Conservation (phyloP, 1,140 invertebrate genomes). For the Watersipora subatra region DNA sequence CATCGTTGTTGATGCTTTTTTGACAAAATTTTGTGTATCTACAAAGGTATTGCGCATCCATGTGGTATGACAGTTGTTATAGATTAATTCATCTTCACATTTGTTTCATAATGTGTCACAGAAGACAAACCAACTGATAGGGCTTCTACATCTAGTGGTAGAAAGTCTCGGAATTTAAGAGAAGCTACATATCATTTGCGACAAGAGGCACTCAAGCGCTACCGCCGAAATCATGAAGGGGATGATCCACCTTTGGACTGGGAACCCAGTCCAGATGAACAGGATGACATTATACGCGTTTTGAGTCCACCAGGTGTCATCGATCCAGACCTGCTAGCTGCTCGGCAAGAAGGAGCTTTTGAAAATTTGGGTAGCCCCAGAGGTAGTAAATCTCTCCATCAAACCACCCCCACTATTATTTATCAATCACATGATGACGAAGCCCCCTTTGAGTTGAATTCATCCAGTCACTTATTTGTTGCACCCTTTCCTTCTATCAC, state of each 20-base stretch:
- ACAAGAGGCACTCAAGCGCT: constrained; percentile 16
- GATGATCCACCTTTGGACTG: not conserved
- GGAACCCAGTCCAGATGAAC: not conserved
- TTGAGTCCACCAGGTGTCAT: not conserved
- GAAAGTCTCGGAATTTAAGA: constrained; percentile 14
- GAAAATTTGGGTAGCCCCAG: not conserved
- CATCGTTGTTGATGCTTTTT: not conserved
- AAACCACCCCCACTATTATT: not conserved
- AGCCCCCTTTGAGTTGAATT: not conserved
- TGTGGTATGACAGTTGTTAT: constrained; percentile 1
- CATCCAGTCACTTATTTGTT: too few species aligned
- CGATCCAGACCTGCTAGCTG: not conserved
- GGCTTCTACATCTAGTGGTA: not conserved
- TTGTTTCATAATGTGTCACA: not conserved
- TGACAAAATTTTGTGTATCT: not conserved
- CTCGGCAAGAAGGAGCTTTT: not conserved
- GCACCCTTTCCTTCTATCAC: too few species aligned
- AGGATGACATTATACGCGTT: not conserved
- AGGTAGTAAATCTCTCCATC: not conserved
- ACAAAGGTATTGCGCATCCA: not conserved
- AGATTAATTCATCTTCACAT: not conserved
- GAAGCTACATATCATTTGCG: constrained; percentile 16
- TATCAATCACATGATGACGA: not conserved
- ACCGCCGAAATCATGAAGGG: constrained; percentile 6
- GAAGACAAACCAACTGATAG: not conserved